Percentiles rank a stretch among this genome's conserved stretches.
phyloP scores from a whole-genome alignment of 2,888 invertebrate genomes.

The Falcaria lacertinaria region DNA sequence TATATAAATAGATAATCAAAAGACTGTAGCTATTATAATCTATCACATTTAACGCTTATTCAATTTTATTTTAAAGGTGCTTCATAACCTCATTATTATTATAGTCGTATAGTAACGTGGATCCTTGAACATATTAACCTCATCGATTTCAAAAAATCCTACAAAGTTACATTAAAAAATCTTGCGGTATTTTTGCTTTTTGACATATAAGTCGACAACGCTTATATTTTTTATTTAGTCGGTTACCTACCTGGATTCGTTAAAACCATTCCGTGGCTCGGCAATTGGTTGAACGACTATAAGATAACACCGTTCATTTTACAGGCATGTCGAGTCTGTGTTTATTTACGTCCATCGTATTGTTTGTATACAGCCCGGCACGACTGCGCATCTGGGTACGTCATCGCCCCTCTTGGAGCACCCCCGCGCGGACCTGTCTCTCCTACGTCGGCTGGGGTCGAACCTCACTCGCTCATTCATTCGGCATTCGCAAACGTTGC shows the following conservation, averaged over 20 bases:
- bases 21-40: too few relatives aligned
- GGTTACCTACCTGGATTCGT: slow-evolving; percentile 1
- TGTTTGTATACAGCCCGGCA: slow-evolving; percentile 79
- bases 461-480: slow-evolving; percentile 75
- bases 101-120: too few relatives aligned
- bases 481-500: slow-evolving; percentile 73
- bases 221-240: slow-evolving; percentile 1
- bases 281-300: slow-evolving; percentile 43
- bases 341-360: slow-evolving; percentile 80
- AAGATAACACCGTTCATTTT: slow-evolving; percentile 63
- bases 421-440: slow-evolving; percentile 64
- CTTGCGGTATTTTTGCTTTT: too few relatives aligned
- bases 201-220: slow-evolving; percentile 10
- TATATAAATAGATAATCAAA: too few relatives aligned
- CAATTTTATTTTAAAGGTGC: too few relatives aligned
- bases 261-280: slow-evolving; percentile 12
- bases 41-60: too few relatives aligned
- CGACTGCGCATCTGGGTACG: slow-evolving; percentile 76
- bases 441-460: slow-evolving; percentile 66
- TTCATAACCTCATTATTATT: too few relatives aligned
- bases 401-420: slow-evolving; percentile 54
- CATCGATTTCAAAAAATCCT: too few relatives aligned
- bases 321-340: slow-evolving; percentile 56
- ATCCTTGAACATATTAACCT: too few relatives aligned
- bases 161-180: too few relatives aligned